Base-by-base conservation (phyloP, 2,797 vertebrate genomes). In the Melanogrammus aeglefinus region DNA sequence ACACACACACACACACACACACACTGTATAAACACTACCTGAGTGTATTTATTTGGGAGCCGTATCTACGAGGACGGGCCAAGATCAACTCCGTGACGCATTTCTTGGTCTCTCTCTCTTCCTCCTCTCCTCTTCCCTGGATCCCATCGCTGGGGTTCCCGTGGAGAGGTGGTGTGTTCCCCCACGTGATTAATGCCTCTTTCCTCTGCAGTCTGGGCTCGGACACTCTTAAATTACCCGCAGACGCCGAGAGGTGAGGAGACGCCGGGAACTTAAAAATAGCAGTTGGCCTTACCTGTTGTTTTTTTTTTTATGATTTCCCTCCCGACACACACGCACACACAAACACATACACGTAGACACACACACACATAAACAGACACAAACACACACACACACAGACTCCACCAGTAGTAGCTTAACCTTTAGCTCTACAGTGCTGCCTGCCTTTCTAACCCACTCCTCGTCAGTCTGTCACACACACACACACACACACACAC, bases 151-250 rank as follows among this genome's bases (percentile, higher is more conserved):
- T 77, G 81, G 81, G 91, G 87, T 85, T 88, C 88, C 77, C 77
- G 76, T 84, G 83, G 86, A 90, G 91, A 89, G 90, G 87, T 74
- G 69, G 81, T 91, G 92, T 91, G 90, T 87, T 90, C 77, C 78
- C 82, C 74, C 1, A 72, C 76, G 81, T 93, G 93, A 94, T 92
- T 83, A 88, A 94, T 94, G 88, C 76, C 21, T 86, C 84, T 89
- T 84, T 79, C 85, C 77, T 84, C 12, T 78, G 78, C 87, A 87
- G 89, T 90, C 89, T 89, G 82, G 85, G 72, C 85, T 82, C 85
- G 78, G 88, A 87, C 85, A 89, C 88, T 89, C 88, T 91, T 90
- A 92, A 93, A 93, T 92, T 91, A 92, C 89, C 85, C 84, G 87
- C 86, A 89, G 84, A 88, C 87, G 86, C 79, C 69, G 81, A 80